phyloP scores from a whole-genome alignment of 2,797 vertebrate species.

The Melopsittacus undulatus region DNA sequence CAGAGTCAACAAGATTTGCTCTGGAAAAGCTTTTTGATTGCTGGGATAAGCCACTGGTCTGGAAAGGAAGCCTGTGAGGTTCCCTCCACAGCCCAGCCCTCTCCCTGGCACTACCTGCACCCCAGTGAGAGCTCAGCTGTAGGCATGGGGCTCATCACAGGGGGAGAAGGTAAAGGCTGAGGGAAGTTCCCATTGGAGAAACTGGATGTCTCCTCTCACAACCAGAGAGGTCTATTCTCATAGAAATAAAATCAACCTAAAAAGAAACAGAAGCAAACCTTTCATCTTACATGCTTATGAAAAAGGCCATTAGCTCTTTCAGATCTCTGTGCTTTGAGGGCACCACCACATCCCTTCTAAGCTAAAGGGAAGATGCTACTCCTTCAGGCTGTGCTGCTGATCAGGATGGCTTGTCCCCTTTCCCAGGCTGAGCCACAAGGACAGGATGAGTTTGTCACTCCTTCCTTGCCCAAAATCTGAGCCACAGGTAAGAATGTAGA shows the following conservation, averaged over 20 bases:
- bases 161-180: background rate
- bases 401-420: background rate
- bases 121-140: background rate
- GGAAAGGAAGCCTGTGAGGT: background rate
- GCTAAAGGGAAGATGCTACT: background rate
- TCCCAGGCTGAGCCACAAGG: background rate
- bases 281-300: background rate
- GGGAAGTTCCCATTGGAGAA: background rate
- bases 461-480: background rate
- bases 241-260: background rate
- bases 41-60: background rate
- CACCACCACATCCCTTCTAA: background rate
- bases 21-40: background rate
- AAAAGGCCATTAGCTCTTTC: background rate
- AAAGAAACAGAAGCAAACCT: background rate
- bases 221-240: background rate
- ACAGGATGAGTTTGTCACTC: accelerated
- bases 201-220: background rate
- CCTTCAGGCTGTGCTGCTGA: background rate
- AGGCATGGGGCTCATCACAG: background rate
- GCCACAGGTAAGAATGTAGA: background rate
- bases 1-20: background rate
- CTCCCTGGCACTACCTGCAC: background rate
- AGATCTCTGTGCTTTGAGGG: background rate
- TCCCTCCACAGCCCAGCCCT: background rate